Evolutionary conservation across 1,140 invertebrate genomes (phyloP).

Genomic region (Camponotus pennsylvanicus): DNA sequence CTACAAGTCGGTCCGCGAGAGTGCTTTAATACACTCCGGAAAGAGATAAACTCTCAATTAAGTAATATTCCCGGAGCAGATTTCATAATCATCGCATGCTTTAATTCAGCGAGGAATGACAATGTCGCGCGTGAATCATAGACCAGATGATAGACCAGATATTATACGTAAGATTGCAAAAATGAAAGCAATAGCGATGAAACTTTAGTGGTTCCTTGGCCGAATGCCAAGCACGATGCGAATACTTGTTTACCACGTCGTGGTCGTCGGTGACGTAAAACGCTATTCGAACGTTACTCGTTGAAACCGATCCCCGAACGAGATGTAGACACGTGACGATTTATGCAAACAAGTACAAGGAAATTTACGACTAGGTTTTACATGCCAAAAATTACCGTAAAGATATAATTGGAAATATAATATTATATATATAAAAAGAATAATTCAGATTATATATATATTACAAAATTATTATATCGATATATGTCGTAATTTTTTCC

Average conservation of each 20-base stretch:
- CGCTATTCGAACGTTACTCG: constrained; percentile 61
- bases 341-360: constrained; percentile 38
- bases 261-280: constrained; percentile 73
- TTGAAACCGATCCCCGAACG: constrained; percentile 51
- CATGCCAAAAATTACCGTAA: not conserved
- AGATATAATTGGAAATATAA: not conserved
- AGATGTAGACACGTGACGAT: constrained; percentile 66
- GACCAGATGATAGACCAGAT: not conserved
- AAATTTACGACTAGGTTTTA: constrained; percentile 56
- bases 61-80: not conserved
- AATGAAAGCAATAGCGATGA: constrained; percentile 40
- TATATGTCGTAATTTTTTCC: constrained; percentile 21
- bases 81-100: too few relatives aligned
- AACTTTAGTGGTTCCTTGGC: constrained; percentile 70
- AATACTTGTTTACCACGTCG: constrained; percentile 79
- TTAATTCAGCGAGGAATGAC: too few relatives aligned
- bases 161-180: not conserved
- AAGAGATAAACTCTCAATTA: constrained; percentile 3
- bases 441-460: constrained; percentile 7
- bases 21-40: too few relatives aligned
- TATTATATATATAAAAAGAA: constrained; percentile 37
- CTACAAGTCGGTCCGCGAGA: not conserved
- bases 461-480: constrained; percentile 11
- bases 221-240: constrained; percentile 62
- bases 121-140: constrained; percentile 7